Evolutionary conservation across 2,888 invertebrate species (phyloP).

Genomic region (Drosophila flavopinicola): DNA sequence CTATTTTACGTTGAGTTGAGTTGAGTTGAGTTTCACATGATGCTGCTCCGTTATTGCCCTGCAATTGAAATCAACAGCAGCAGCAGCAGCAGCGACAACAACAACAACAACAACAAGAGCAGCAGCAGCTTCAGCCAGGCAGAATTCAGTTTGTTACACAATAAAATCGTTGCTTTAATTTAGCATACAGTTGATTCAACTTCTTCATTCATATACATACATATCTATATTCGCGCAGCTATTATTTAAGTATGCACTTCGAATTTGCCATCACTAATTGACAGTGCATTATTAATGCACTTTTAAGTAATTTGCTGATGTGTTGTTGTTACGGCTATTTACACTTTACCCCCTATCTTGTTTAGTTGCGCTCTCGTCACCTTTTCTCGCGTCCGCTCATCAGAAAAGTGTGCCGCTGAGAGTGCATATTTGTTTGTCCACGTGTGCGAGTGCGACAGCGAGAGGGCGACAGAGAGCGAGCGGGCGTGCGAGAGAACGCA

Average conservation of each 20-base stretch:
- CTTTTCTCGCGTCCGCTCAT: conserved; percentile 6
- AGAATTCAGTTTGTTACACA: conserved; percentile 69
- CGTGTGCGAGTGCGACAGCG: conserved; percentile 20
- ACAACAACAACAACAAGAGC: conserved; percentile 12
- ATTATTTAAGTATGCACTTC: conserved; percentile 16
- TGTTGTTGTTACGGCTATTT: conserved; percentile 25
- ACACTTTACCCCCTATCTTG: conserved; percentile 35
- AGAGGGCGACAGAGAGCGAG: conserved; percentile 3
- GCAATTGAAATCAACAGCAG: conserved; percentile 72
- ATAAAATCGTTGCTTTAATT: conserved; percentile 66
- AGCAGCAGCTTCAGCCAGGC: conserved; percentile 32
- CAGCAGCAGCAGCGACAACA: conserved; percentile 15
- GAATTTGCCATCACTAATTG: conserved; percentile 37
- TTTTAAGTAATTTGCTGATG: conserved; percentile 35
- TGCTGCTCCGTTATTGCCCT: conserved; percentile 65
- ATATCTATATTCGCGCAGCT: neutral
- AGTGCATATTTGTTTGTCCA: conserved; percentile 32
- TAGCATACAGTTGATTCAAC: conserved; percentile 44
- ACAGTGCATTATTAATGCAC: conserved; percentile 43
- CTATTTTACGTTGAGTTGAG: conserved; percentile 71
- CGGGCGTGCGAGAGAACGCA: conserved; percentile 7
- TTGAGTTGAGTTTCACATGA: conserved; percentile 55
- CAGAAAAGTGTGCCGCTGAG: conserved; percentile 53
- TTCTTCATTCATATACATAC: conserved; percentile 33
- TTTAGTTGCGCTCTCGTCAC: conserved; percentile 28